phyloP scores from a whole-genome alignment of 2,797 vertebrate genomes.

The Pipistrellus pipistrellus region DNA sequence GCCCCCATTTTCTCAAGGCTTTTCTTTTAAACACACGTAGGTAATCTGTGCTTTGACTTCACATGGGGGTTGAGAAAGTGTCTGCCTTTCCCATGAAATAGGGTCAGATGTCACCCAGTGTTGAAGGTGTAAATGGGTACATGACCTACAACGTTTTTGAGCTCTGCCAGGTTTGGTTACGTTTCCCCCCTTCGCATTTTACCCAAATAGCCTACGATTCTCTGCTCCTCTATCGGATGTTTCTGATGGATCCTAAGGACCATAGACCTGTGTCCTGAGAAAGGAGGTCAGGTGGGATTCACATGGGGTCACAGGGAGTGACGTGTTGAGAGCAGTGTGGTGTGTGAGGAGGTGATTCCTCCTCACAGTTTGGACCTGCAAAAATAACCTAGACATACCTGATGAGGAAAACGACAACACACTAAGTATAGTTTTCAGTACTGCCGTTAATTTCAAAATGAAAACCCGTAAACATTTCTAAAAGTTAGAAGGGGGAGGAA shows the following conservation, averaged over 20 bases:
- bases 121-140: background rate
- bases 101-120: background rate
- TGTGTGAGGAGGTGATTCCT: background rate
- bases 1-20: background rate
- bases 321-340: background rate
- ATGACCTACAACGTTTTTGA: background rate
- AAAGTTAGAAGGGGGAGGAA: background rate
- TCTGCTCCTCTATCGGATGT: background rate
- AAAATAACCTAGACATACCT: background rate
- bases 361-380: background rate
- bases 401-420: background rate
- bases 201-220: background rate
- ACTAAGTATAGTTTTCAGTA: background rate
- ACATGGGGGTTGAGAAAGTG: background rate
- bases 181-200: background rate
- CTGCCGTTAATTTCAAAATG: conserved; percentile 12
- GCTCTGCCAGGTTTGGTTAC: background rate
- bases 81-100: background rate
- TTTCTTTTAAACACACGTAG: background rate
- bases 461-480: background rate
- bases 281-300: background rate
- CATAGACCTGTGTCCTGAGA: background rate
- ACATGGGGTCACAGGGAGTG: too few relatives aligned
- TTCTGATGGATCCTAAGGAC: background rate
- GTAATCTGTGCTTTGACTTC: background rate